Evolutionary conservation across 2,797 vertebrate genomes (phyloP).

Genomic region (Cyclopterus lumpus): DNA sequence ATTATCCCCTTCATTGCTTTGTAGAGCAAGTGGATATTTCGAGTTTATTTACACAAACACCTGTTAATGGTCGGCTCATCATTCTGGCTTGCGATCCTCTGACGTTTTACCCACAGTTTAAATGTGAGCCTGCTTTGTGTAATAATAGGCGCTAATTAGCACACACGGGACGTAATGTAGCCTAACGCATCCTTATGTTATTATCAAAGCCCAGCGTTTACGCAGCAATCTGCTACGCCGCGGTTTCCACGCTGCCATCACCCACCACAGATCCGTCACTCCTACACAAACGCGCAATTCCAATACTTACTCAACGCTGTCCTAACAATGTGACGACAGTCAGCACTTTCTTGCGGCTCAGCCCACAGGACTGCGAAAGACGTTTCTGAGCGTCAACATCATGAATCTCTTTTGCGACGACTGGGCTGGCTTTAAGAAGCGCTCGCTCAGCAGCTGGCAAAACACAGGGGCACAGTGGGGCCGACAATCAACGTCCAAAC

Average conservation of each 20-base stretch:
- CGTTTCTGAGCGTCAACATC: conserved; percentile 48
- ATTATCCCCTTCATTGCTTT: conserved; percentile 67
- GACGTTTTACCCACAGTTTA: conserved; percentile 16
- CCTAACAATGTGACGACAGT: conserved; percentile 25
- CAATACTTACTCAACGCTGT: neutral
- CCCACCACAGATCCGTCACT: conserved; percentile 6
- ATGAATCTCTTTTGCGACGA: conserved; percentile 48
- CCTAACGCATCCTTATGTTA: conserved; percentile 36
- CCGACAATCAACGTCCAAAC: conserved; percentile 62
- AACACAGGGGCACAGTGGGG: conserved; percentile 45
- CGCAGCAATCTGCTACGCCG: conserved; percentile 17
- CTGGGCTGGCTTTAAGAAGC: conserved; percentile 31
- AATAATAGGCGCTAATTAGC: conserved; percentile 22
- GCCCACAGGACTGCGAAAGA: conserved; percentile 20
- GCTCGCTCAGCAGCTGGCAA: conserved; percentile 51
- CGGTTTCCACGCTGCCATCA: conserved; percentile 3
- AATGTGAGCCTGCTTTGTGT: conserved; percentile 3
- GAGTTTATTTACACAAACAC: conserved; percentile 43
- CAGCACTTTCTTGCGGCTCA: conserved; percentile 40
- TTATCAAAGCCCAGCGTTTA: conserved; percentile 23
- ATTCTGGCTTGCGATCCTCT: conserved; percentile 10
- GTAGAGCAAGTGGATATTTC: conserved; percentile 20
- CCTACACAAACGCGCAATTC: conserved; percentile 7
- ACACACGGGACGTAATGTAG: conserved; percentile 20
- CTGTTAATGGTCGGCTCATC: conserved; percentile 37